Conservation (phyloP, 2,113 vertebrate species). For the Speoplatyrhinus poulsoni region DNA sequence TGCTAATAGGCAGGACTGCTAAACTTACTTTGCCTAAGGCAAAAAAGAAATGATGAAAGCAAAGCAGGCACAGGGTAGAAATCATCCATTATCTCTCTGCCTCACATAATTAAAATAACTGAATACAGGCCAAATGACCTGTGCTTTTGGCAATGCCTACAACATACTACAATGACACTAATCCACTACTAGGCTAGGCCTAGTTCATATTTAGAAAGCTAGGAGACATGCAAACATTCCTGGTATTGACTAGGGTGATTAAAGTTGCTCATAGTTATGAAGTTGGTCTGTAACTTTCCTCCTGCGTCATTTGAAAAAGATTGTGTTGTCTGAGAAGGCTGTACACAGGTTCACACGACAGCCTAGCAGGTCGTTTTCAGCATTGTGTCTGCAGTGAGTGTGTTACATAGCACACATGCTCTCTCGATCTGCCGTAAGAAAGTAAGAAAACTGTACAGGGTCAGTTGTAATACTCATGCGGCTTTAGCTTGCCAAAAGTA, state of each 20-base stretch:
- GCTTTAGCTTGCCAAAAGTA: too few relatives aligned
- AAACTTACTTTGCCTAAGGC: background rate
- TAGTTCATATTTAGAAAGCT: background rate
- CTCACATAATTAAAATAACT: background rate
- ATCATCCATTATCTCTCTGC: background rate
- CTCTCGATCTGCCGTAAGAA: background rate
- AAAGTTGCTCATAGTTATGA: background rate
- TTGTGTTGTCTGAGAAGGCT: background rate
- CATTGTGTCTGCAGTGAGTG: background rate
- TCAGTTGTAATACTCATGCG: too few relatives aligned
- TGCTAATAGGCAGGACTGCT: background rate
- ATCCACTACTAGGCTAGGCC: background rate
- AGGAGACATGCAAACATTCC: too few relatives aligned
- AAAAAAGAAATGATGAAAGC: background rate
- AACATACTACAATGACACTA: background rate
- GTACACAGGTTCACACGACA: background rate
- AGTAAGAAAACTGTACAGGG: too few relatives aligned
- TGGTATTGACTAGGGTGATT: background rate
- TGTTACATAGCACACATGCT: constrained; percentile 5
- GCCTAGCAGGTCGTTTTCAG: constrained; percentile 5
- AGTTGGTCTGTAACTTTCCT: background rate
- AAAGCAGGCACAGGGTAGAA: background rate
- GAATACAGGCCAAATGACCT: background rate
- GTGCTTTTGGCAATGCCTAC: background rate
- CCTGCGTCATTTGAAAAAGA: background rate